A percentile compares a stretch with the other conserved stretches of the same genome.
These are phyloP conservation scores for Bathynomus jamesi DNA, from an alignment of 1,140 invertebrate genomes.

Conservation along the genomic window DNA sequence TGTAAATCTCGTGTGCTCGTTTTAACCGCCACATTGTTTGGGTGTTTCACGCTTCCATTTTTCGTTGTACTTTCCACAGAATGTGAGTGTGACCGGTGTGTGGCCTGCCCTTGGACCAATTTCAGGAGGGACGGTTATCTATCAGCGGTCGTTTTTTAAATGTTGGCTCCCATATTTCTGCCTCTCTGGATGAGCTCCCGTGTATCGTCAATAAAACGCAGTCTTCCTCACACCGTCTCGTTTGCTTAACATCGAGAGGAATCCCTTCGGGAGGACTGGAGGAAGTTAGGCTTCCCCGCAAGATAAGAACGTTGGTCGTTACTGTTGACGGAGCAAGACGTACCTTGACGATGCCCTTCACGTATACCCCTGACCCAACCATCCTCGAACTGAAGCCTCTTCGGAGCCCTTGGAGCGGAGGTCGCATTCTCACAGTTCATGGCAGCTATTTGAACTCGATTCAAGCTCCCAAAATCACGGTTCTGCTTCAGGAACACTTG, in stretches of 20 bases:
- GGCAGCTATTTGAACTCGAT: slow-evolving; percentile 85
- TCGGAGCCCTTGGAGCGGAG: slow-evolving; percentile 80
- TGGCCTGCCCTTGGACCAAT: slow-evolving; percentile 79
- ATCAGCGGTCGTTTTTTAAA: slow-evolving; percentile 86
- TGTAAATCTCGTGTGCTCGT: too few species aligned
- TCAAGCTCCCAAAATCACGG: slow-evolving; percentile 79
- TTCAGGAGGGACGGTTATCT: slow-evolving; percentile 83
- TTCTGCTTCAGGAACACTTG: slow-evolving; percentile 61
- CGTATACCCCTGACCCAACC: slow-evolving; percentile 85
- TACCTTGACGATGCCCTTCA: slow-evolving; percentile 63
- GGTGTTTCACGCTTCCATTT: too few species aligned
- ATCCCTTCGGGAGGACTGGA: slow-evolving; percentile 35
- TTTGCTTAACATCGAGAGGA: slow-evolving; percentile 68
- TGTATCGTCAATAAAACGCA: slow-evolving; percentile 81
- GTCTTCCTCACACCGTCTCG: slow-evolving; percentile 76
- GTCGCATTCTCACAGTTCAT: slow-evolving; percentile 83
- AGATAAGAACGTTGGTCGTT: slow-evolving; percentile 59
- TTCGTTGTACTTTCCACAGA: slow-evolving; percentile 47
- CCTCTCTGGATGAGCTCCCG: slow-evolving; percentile 77
- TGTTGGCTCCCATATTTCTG: slow-evolving; percentile 80
- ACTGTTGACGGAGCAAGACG: slow-evolving; percentile 75
- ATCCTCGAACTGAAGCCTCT: slow-evolving; percentile 86
- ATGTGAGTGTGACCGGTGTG: slow-evolving; percentile 68
- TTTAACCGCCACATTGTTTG: too few species aligned
- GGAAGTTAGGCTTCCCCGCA: slow-evolving; percentile 18